phyloP scores from a whole-genome alignment of 2,888 invertebrate species.

The Tholera decimalis region DNA sequence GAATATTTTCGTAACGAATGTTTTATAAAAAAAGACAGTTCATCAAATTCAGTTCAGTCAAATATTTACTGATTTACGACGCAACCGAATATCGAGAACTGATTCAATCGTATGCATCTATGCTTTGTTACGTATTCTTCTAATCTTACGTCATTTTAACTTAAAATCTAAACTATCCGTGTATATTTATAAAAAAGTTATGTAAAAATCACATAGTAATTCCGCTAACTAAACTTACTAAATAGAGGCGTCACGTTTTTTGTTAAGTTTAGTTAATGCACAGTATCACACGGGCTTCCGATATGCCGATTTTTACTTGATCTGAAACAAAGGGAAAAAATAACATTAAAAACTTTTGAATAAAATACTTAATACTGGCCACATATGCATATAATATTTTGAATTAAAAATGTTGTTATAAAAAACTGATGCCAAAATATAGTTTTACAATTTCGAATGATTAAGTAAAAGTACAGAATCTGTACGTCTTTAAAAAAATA shows the following conservation, averaged over 20 bases:
- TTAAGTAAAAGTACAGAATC: neutral
- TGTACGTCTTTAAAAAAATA: neutral
- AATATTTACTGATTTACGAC: conserved; percentile 47
- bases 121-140: conserved; percentile 63
- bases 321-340: conserved; percentile 82
- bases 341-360: conserved; percentile 39
- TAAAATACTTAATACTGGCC: neutral
- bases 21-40: neutral
- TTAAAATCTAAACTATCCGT: conserved; percentile 77
- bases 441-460: neutral
- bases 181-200: conserved; percentile 79
- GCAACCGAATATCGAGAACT: conserved; percentile 40
- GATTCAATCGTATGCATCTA: conserved; percentile 62
- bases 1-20: neutral
- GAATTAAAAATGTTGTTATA: neutral
- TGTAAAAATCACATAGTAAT: conserved; percentile 88
- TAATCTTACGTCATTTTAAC: conserved; percentile 65
- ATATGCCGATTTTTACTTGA: conserved; percentile 68
- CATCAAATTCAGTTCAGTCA: conserved; percentile 19
- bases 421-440: neutral
- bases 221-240: conserved; percentile 86
- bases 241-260: conserved; percentile 76
- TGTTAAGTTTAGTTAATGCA: conserved; percentile 79
- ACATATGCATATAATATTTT: too few relatives aligned
- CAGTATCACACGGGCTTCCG: conserved; percentile 82